Conservation (phyloP, 2,888 invertebrate species). For the Brachylomia viminalis region DNA sequence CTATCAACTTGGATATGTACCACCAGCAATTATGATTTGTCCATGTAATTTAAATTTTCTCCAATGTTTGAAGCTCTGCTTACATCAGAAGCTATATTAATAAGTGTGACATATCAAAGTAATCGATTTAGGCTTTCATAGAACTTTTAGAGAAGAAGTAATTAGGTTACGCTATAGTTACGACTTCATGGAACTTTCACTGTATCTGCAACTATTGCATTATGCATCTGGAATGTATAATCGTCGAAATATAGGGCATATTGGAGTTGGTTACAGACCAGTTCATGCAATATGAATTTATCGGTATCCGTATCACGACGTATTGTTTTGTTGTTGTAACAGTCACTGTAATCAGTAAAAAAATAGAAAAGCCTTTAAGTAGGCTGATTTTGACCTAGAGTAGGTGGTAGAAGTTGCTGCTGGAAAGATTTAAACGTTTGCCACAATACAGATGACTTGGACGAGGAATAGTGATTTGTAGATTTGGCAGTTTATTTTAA, state of each 20-base stretch:
- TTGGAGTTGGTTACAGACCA: neutral
- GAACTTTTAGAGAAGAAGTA: conserved; percentile 23
- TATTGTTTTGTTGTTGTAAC: neutral
- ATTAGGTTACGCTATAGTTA: conserved; percentile 34
- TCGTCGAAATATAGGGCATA: conserved; percentile 20
- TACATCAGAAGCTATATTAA: neutral
- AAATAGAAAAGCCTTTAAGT: neutral
- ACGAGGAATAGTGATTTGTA: neutral
- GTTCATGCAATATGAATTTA: conserved; percentile 19
- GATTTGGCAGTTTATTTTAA: neutral
- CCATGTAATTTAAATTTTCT: neutral
- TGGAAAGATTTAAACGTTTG: neutral
- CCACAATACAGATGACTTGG: neutral
- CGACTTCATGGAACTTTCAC: conserved; percentile 50
- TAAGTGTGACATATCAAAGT: conserved; percentile 9
- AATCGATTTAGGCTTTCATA: conserved; percentile 29
- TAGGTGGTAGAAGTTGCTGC: too few relatives aligned
- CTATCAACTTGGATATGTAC: neutral
- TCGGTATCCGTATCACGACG: conserved; percentile 1
- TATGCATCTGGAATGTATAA: conserved; percentile 23
- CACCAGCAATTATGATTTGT: neutral
- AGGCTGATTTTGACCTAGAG: neutral
- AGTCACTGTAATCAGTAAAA: neutral
- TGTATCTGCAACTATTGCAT: conserved; percentile 19
- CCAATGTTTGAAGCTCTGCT: conserved; percentile 6